Evolutionary conservation across 2,888 invertebrate species (phyloP).

Genomic region (Epinotia brunnichana): DNA sequence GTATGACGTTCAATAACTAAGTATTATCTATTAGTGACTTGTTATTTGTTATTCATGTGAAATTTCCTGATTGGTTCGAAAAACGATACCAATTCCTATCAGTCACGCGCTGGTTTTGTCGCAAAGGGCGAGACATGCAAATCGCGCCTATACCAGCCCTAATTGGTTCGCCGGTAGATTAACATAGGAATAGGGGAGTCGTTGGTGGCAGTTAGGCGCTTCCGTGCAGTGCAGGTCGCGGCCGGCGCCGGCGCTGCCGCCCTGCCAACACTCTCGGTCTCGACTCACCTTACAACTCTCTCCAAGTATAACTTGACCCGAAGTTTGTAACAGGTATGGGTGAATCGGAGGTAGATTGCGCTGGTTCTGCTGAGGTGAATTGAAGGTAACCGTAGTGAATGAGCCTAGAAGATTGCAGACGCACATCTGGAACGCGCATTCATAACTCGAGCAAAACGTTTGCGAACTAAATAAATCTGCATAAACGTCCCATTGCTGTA

Average conservation of each 20-base stretch:
- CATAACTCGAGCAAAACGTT: constrained; percentile 72
- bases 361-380: not conserved
- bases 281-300: not conserved
- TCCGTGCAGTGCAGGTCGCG: constrained; percentile 62
- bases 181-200: constrained; percentile 78
- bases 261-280: constrained; percentile 39
- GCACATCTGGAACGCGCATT: constrained; percentile 73
- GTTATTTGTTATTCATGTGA: constrained; percentile 67
- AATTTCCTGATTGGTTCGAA: constrained; percentile 54
- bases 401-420: constrained; percentile 67
- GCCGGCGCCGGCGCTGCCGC: constrained; percentile 47
- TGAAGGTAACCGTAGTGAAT: not conserved
- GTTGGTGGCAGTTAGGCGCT: constrained; percentile 70
- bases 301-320: not conserved
- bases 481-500: constrained; percentile 72
- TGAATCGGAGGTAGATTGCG: not conserved
- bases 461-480: constrained; percentile 73
- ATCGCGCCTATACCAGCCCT: constrained; percentile 72
- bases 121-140: constrained; percentile 78
- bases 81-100: constrained; percentile 60
- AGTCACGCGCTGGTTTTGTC: constrained; percentile 57
- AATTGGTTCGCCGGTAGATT: constrained; percentile 70
- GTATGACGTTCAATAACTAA: constrained; percentile 61
- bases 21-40: constrained; percentile 63
- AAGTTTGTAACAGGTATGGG: not conserved